A percentile compares a stretch with the other conserved stretches of the same genome.
Evolutionary conservation across 2,888 invertebrate species (phyloP).

Genomic region (Halictus ligatus): DNA sequence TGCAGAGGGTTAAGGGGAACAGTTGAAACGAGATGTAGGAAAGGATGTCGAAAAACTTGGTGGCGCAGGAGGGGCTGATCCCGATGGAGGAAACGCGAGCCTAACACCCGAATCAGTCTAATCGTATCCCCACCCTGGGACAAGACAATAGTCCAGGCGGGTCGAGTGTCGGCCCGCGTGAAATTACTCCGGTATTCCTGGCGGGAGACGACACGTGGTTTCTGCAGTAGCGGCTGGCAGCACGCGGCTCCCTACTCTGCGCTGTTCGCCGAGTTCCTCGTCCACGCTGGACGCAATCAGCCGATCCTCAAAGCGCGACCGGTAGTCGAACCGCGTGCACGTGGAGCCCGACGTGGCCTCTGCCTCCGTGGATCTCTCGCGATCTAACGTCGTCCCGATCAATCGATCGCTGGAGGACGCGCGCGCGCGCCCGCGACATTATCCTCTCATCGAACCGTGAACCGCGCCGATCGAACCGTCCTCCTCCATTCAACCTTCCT

Average conservation of each 20-base stretch:
- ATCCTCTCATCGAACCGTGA: constrained; percentile 13
- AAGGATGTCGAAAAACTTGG: too few relatives aligned
- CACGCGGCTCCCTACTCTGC: constrained; percentile 71
- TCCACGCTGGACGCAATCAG: constrained; percentile 74
- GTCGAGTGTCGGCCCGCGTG: constrained; percentile 31
- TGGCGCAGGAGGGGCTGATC: not conserved
- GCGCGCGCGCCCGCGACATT: constrained; percentile 14
- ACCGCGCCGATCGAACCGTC: not conserved
- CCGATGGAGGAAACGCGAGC: not conserved
- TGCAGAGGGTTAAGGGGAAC: too few relatives aligned
- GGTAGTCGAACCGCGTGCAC: constrained; percentile 75
- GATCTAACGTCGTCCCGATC: constrained; percentile 23
- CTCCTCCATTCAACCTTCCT: not conserved
- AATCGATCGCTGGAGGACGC: constrained; percentile 23
- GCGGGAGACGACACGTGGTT: constrained; percentile 75
- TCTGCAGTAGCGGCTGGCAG: constrained; percentile 63
- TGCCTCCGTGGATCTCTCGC: constrained; percentile 43
- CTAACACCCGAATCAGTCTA: not conserved
- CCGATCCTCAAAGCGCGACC: constrained; percentile 75
- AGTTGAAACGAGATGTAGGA: too few relatives aligned
- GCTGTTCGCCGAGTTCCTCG: constrained; percentile 68
- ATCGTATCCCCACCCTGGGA: not conserved
- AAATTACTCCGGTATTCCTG: constrained; percentile 60
- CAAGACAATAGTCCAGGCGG: not conserved
- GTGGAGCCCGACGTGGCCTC: constrained; percentile 58